Percentiles rank a stretch among this genome's conserved stretches.
Evolutionary conservation across 2,797 vertebrate species (phyloP).

Genomic region (Triplophysa bombifrons): DNA sequence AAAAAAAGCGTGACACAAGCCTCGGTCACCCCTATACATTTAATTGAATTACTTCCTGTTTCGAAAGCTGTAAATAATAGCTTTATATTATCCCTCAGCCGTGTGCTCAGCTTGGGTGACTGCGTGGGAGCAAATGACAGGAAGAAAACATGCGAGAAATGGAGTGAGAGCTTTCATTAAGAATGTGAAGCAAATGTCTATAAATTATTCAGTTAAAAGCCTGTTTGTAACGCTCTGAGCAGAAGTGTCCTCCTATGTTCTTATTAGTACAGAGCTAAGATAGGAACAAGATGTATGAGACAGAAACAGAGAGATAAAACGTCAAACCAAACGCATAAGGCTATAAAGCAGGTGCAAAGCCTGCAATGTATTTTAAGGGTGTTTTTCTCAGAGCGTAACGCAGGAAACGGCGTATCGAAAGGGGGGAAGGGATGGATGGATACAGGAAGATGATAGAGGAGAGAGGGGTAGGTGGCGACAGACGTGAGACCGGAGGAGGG

Average conservation of each 20-base stretch:
- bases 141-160: neutral
- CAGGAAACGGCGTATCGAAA: slow-evolving; percentile 1
- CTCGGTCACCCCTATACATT: neutral
- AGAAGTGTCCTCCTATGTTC: slow-evolving; percentile 26
- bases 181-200: slow-evolving; percentile 42
- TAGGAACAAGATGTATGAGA: neutral
- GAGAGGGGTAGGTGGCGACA: slow-evolving; percentile 35
- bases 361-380: slow-evolving; percentile 31
- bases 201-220: slow-evolving; percentile 58
- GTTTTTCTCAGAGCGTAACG: slow-evolving; percentile 21
- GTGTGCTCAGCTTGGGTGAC: neutral
- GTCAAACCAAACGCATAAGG: slow-evolving; percentile 35
- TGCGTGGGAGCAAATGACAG: slow-evolving; percentile 1
- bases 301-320: slow-evolving; percentile 3
- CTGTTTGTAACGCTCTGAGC: slow-evolving; percentile 50
- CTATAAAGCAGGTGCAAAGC: slow-evolving; percentile 21
- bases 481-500: neutral
- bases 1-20: neutral
- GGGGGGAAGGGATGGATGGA: slow-evolving; percentile 30
- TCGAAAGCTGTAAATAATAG: slow-evolving; percentile 1
- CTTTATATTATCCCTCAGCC: neutral
- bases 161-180: slow-evolving; percentile 51
- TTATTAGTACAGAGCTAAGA: slow-evolving; percentile 40
- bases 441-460: slow-evolving; percentile 46
- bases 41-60: slow-evolving; percentile 1